Percentiles rank a stretch among this genome's conserved stretches.
phyloP scores from a whole-genome alignment of 2,113 vertebrate genomes.

The Eidolon helvum region DNA sequence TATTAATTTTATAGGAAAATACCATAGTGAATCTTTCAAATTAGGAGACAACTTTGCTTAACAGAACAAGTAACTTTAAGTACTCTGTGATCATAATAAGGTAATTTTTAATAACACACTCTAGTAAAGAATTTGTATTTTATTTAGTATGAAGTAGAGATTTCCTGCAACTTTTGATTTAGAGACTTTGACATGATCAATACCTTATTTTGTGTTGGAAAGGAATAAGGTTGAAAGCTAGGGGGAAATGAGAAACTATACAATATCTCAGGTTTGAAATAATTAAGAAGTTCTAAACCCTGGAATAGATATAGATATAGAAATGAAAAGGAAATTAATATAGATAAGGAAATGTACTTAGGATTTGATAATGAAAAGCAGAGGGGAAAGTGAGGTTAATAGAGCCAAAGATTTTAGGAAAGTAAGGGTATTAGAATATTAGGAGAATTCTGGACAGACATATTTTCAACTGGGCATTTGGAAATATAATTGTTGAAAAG shows the following conservation, averaged over 20 bases:
- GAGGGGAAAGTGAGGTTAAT: neutral
- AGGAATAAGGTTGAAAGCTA: neutral
- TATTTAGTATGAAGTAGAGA: neutral
- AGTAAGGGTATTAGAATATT: neutral
- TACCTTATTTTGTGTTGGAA: neutral
- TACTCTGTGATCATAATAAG: neutral
- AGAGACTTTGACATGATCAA: neutral
- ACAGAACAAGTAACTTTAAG: neutral
- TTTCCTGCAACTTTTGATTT: neutral
- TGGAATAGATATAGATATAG: neutral
- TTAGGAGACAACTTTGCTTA: neutral
- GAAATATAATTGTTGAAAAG: neutral
- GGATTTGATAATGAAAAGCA: neutral
- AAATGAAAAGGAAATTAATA: neutral
- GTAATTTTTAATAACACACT: neutral
- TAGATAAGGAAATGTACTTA: neutral
- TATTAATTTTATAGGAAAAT: neutral
- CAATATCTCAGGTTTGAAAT: neutral
- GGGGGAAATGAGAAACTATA: neutral
- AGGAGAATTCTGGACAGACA: neutral
- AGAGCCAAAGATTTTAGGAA: neutral
- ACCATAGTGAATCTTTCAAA: neutral
- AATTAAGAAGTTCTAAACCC: neutral
- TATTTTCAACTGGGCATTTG: neutral
- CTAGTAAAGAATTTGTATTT: neutral